Evolutionary conservation across 2,797 vertebrate genomes (phyloP), one percentile per base, ranked within the genome.

Genomic region (Acrossocheilus fasciatus): DNA sequence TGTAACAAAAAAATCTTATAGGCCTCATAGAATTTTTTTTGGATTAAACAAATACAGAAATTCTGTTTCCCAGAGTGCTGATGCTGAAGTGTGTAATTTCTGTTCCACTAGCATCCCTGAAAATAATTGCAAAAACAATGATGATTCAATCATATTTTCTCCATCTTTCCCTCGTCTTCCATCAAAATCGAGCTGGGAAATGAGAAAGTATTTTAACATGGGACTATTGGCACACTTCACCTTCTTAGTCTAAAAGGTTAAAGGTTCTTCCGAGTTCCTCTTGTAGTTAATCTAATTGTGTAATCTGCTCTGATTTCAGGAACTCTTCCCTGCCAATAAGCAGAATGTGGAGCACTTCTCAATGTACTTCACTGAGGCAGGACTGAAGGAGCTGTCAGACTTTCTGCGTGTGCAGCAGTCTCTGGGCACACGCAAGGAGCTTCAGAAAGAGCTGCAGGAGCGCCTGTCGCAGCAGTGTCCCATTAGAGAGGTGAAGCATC

Each of bases 311-410:
- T 34, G 84, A 64, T 87, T 90, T 83, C 88, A 98, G 97, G 97
- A 98, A 89, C 95, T 98, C 62, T 98, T 98, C 93, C 97, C 97
- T 85, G 93, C 95, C 88, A 98, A 96, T 92, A 95, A 97, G 91
- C 97, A 98, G 94, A 98, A 96, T 43, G 96, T 97, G 91, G 97
- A 98, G 90, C 97, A 98, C 93, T 98, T 98, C 91, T 95, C 97
- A 41, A 96, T 96, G 82, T 98, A 97, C 93, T 98, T 98, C 90
- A 98, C 93, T 18, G 96, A 97, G 9, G 97, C 97, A 0, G 97
- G 96, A n/a, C 94, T 98, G 36, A 98, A 97, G 91, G 97, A 98
- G 87, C 96, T 98, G 62, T 97, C 97, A 0, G 97, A 98, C 88
- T 98, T 97, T 90, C 95, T 98, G 76, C 94, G 96, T 76, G 92